Base-by-base conservation (phyloP, 2,888 invertebrate genomes). In the Cosmia trapezina region DNA sequence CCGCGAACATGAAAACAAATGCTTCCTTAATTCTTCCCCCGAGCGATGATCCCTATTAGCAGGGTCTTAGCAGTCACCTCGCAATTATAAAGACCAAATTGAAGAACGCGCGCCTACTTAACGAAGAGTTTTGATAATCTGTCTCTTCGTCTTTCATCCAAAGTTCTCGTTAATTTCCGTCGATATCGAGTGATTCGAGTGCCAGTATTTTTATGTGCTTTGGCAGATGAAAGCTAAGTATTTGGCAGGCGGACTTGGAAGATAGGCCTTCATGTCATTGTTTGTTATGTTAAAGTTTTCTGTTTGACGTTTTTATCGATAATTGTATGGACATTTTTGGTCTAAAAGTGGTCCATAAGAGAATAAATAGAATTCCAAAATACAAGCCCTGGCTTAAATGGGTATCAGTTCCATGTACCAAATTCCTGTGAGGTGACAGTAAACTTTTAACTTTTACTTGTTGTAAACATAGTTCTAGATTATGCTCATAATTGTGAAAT, bases 11-110 rank as follows among this genome's bases (percentile, higher is more conserved):
- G 92, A 95, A 94, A 95, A 95, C 95, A 95, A 96, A 93, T 94
- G 93, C 92, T 91, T 89, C 89, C 91, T 37, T 94, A 94, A 94
- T 94, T 93, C 95, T 93, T 92, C 94, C 90, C 91, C 78, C 89
- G 86, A 90, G 90, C 93, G 96, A 95, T 96, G 93, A 96, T 96
- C 96, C 96, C 93, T 95, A 96, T 96, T 95, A 95, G 94, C 91
- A 91, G 87, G 90, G 96, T 92, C 95, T 95, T 95, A 95, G 86
- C 89, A 91, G 93, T 93, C 94, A 95, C 95, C 95, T 94, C 92
- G 93, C 92, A 94, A 96, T 95, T 96, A 94, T 95, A 94, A 95
- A 91, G 92, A 95, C 89, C 85, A 89, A 91, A 93, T 91, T 92
- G 89, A 89, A 89, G 83, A 83, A 76, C 81, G 79, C 83, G 57